Conservation (phyloP, 2,888 invertebrate species). For the Crossocerus cetratus region DNA sequence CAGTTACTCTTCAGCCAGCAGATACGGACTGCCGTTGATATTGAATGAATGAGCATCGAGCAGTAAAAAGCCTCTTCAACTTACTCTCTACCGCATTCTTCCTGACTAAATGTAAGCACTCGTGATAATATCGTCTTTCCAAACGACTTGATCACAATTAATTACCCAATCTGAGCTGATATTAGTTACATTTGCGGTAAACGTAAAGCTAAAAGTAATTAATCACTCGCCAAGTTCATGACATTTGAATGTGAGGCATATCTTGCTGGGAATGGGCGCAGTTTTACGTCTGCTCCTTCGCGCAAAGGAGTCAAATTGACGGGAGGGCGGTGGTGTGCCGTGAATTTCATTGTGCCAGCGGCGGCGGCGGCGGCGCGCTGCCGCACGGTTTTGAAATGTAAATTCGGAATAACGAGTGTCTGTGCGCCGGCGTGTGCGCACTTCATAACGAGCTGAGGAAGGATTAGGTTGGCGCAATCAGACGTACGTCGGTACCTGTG, state of each 20-base stretch:
- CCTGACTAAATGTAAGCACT: too few species aligned
- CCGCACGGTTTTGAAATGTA: constrained; percentile 52
- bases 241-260: too few species aligned
- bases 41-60: neutral
- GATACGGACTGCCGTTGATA: neutral
- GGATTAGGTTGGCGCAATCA: constrained; percentile 39
- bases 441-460: constrained; percentile 43
- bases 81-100: too few species aligned
- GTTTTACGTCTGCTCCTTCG: neutral
- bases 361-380: constrained; percentile 24
- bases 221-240: too few species aligned
- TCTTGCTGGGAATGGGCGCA: too few species aligned
- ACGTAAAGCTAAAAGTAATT: too few species aligned
- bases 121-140: too few species aligned
- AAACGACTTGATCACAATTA: too few species aligned
- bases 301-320: constrained; percentile 38
- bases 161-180: too few species aligned
- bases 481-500: neutral
- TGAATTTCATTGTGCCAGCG: constrained; percentile 33
- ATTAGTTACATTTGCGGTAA: too few species aligned
- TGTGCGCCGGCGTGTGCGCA: neutral
- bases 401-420: constrained; percentile 52
- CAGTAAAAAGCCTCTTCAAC: too few species aligned
- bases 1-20: neutral
- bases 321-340: constrained; percentile 16